A percentile compares a stretch with the other conserved stretches of the same genome.
Evolutionary conservation across 2,797 vertebrate genomes (phyloP).

Genomic region (Megaceryle alcyon): DNA sequence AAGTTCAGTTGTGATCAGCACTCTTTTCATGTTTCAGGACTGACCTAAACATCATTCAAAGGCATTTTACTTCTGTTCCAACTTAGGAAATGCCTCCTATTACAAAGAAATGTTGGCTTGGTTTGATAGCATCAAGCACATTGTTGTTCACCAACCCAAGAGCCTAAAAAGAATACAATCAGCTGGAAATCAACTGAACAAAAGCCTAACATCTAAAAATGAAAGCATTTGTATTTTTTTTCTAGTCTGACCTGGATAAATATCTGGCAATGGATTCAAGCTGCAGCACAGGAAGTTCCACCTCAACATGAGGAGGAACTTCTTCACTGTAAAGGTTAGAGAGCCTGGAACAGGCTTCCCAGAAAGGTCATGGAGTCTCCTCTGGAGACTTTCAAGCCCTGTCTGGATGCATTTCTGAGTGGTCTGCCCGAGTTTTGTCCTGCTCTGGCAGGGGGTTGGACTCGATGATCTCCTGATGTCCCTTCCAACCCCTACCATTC

Average conservation of each 20-base stretch:
- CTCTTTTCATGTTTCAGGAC: background rate
- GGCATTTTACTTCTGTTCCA: background rate
- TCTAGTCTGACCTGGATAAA: background rate
- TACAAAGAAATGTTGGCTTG: background rate
- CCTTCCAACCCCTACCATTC: no score
- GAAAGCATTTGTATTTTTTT: no score
- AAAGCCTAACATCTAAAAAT: background rate
- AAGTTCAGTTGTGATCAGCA: background rate
- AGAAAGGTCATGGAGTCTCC: no score
- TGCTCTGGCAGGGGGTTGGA: no score
- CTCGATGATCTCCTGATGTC: no score
- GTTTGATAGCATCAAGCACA: fast-evolving
- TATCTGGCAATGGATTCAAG: background rate
- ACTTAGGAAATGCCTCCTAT: fast-evolving
- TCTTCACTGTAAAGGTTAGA: no score
- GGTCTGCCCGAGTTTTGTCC: no score
- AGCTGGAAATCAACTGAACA: background rate
- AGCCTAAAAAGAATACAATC: fast-evolving
- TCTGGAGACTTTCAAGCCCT: no score
- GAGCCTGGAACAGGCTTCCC: no score
- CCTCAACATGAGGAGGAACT: no score
- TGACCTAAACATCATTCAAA: fast-evolving
- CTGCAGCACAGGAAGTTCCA: no score
- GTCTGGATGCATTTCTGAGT: no score
- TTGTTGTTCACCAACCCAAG: background rate